Conservation (phyloP, 2,888 invertebrate species). For the Eupithecia tripunctaria region DNA sequence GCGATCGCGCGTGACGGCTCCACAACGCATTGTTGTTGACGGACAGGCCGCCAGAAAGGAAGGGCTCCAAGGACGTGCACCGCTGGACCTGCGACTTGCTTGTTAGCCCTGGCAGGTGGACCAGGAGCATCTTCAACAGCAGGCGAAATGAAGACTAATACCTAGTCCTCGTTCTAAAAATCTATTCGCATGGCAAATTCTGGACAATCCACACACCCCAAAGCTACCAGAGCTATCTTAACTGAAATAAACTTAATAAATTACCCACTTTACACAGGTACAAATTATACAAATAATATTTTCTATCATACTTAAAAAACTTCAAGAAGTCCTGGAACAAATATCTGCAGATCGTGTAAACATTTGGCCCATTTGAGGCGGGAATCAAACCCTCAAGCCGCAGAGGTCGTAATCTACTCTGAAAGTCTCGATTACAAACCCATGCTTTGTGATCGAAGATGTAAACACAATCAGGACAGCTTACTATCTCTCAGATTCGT, state of each 20-base stretch:
- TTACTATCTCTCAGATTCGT: neutral
- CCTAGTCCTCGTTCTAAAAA: neutral
- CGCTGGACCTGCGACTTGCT: too few relatives aligned
- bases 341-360: neutral
- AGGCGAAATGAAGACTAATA: neutral
- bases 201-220: too few relatives aligned
- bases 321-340: too few relatives aligned
- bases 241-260: too few relatives aligned
- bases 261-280: too few relatives aligned
- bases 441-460: neutral
- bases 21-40: conserved; percentile 18
- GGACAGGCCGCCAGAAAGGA: neutral
- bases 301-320: too few relatives aligned
- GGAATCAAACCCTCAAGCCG: neutral
- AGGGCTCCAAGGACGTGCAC: conserved; percentile 12
- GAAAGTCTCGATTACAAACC: neutral
- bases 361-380: neutral
- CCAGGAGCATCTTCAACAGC: neutral
- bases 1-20: conserved; percentile 32
- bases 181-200: too few relatives aligned
- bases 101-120: too few relatives aligned
- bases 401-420: neutral
- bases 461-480: neutral
- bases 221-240: too few relatives aligned
- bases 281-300: too few relatives aligned